Base-by-base conservation (phyloP, 2,797 vertebrate genomes). In the Otolemur crassicaudatus region DNA sequence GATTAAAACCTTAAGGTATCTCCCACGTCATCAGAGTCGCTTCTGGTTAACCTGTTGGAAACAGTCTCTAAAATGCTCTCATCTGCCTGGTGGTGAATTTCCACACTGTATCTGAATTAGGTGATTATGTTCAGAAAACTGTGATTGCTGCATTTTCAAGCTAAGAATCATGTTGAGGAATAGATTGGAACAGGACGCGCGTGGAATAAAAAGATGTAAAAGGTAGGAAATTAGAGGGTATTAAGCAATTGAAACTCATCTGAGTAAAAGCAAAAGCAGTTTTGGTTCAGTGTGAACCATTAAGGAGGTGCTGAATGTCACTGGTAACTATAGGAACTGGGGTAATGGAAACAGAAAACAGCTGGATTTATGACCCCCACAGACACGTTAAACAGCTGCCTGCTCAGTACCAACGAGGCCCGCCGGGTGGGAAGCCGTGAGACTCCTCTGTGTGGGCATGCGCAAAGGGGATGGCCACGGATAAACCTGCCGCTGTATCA, bases 321-420 rank as follows among this genome's bases (percentile, higher is more conserved):
- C 83, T 83, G 93, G 88, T 98, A 96, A 94, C 94, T 94, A 96
- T 95, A 94, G 80, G 89, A 97, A 97, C 96, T 81, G 92, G 70
- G 72, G 46, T 86, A 90, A 92, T 29, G 31, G 91, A 94, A 96
- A 96, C 91, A 56, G 73, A 89, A 97, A 97, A 95, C 90, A 95
- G 75, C 93, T 91, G 86, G 70, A 94, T 97, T 96, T 96, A 93
- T 84, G 79, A 88, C 23, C 67, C 34, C 43, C 61, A 37, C 88
- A 91, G 89, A 84, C 91, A 83, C 94, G 86, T 67, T 95, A 94
- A 56, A 79, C 93, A 96, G 93, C 46, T 81, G 87, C 60, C 89
- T 91, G 83, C 58, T 88, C 72, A 58, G 27, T 83, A 29, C n/a
- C 86, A 87, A 0, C 43, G 46, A 86, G 76, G 56, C 80, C 31